Evolutionary conservation across 35 echinoderm and acorn worm species (phyloP).

Genomic region (Lytechinus variegatus): DNA sequence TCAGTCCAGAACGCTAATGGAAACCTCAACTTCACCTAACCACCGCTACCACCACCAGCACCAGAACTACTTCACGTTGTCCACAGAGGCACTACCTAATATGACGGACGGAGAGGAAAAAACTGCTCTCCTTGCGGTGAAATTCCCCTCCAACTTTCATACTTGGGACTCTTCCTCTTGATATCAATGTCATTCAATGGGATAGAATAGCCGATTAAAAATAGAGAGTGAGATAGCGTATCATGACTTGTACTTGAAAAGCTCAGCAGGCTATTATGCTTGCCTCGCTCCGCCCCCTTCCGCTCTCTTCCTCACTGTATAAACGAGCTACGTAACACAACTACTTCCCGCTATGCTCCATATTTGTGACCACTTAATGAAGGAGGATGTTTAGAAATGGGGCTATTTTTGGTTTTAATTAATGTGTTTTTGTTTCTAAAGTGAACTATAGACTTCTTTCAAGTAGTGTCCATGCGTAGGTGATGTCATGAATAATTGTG

Average conservation of each 20-base stretch:
- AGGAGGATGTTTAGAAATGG: neutral
- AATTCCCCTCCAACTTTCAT: neutral
- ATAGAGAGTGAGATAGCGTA: neutral
- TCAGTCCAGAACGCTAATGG: neutral
- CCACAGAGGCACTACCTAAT: neutral
- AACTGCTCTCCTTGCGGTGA: neutral
- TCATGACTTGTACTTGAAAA: neutral
- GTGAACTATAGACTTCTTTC: neutral
- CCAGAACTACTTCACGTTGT: neutral
- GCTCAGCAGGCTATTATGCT: slow-evolving; percentile 1
- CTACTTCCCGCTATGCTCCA: neutral
- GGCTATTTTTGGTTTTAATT: neutral
- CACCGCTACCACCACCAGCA: neutral
- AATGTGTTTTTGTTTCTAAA: neutral
- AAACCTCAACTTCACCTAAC: neutral
- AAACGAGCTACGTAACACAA: neutral
- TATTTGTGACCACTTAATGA: neutral
- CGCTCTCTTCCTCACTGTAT: neutral
- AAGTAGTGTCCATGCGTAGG: neutral
- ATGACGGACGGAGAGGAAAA: neutral
- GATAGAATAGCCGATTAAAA: neutral
- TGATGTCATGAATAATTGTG: neutral
- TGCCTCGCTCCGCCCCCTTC: neutral
- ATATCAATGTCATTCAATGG: neutral
- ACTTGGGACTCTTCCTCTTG: neutral